Percentiles rank a stretch among this genome's conserved stretches.
phyloP scores from a whole-genome alignment of 1,140 invertebrate genomes.

The Glossosoma conforme region DNA sequence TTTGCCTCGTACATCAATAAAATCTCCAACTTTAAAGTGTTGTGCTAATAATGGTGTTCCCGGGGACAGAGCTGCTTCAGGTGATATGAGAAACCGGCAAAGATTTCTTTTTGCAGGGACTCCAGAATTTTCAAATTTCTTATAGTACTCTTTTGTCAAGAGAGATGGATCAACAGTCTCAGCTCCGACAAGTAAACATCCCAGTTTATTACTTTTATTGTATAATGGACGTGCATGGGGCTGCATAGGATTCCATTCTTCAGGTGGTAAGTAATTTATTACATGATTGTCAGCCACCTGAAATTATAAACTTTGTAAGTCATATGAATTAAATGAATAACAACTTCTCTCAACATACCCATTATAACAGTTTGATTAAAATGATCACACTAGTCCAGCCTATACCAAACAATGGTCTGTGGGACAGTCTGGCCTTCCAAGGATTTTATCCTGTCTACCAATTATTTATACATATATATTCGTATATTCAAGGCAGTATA shows the following conservation, averaged over 20 bases:
- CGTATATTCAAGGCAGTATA: too few species aligned
- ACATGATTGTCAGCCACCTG: slow-evolving; percentile 95
- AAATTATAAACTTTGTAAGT: slow-evolving; percentile 33
- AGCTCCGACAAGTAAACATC: slow-evolving; percentile 83
- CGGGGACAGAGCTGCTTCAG: slow-evolving; percentile 78
- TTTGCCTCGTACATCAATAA: slow-evolving; percentile 84
- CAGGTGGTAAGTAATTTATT: slow-evolving; percentile 83
- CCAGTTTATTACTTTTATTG: slow-evolving; percentile 51
- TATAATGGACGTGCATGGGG: slow-evolving; percentile 32
- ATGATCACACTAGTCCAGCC: too few species aligned
- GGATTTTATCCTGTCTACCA: too few species aligned
- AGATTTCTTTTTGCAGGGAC: slow-evolving; percentile 85
- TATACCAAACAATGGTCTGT: too few species aligned
- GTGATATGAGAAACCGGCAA: slow-evolving; percentile 79
- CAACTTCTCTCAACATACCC: too few species aligned
- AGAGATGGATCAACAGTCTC: slow-evolving; percentile 79
- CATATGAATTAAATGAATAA: too few species aligned
- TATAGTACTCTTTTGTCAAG: slow-evolving; percentile 87
- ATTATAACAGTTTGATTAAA: too few species aligned
- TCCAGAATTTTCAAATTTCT: slow-evolving; percentile 79
- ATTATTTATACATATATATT: too few species aligned
- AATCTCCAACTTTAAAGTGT: slow-evolving; percentile 90
- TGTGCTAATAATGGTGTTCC: slow-evolving; percentile 84
- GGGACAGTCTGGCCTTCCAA: too few species aligned
- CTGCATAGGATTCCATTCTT: slow-evolving; percentile 62